Evolutionary conservation across 2,797 vertebrate species (phyloP).

Genomic region (Poliocrania exsul): DNA sequence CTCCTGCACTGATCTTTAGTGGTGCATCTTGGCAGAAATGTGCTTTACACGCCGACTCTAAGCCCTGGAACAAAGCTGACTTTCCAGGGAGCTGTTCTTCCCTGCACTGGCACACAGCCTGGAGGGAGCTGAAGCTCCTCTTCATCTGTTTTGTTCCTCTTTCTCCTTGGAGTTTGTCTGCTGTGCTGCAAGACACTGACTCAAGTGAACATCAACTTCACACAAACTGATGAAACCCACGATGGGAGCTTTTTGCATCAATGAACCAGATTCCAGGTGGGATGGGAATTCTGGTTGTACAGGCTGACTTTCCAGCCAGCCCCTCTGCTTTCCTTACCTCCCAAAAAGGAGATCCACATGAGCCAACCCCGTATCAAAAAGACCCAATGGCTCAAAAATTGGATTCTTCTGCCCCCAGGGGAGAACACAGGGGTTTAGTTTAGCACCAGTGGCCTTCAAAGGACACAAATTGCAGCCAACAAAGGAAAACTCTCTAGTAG

Average conservation of each 20-base stretch:
- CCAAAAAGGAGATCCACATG: background rate
- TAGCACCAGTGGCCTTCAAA: background rate
- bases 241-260: background rate
- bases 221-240: background rate
- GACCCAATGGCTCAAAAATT: background rate
- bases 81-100: conserved; percentile 24
- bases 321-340: background rate
- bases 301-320: background rate
- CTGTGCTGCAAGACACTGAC: background rate
- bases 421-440: background rate
- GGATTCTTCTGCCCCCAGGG: background rate
- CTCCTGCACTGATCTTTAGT: background rate
- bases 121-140: background rate
- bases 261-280: background rate
- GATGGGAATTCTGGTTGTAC: background rate
- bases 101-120: background rate
- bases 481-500: background rate
- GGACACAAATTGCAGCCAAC: background rate
- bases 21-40: background rate
- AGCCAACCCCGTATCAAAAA: background rate
- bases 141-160: background rate
- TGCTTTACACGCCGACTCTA: background rate
- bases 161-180: background rate
- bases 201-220: background rate
- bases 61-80: background rate